A percentile compares a stretch with the other conserved stretches of the same genome.
Evolutionary conservation across 2,113 vertebrate species (phyloP).

Genomic region (Sporophila hypoxantha): DNA sequence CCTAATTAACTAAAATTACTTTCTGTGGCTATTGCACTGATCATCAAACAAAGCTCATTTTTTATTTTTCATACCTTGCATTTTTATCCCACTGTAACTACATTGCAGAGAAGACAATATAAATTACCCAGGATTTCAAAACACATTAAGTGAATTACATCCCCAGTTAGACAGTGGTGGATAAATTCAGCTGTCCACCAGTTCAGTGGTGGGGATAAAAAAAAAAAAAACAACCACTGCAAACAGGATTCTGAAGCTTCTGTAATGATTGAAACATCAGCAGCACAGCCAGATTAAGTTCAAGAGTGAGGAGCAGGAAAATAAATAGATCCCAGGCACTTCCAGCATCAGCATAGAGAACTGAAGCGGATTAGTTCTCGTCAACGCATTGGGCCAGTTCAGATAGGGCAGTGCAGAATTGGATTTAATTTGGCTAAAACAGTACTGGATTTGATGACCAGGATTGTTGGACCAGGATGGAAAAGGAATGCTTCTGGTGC

Average conservation of each 20-base stretch:
- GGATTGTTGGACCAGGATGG: background rate
- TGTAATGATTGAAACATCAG: slow-evolving; percentile 37
- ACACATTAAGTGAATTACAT: slow-evolving; percentile 73
- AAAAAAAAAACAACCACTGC: background rate
- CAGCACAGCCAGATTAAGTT: slow-evolving; percentile 37
- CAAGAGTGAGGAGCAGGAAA: slow-evolving; percentile 31
- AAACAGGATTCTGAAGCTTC: slow-evolving; percentile 25
- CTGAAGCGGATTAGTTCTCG: background rate
- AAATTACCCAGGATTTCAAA: slow-evolving; percentile 63
- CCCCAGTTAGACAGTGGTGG: slow-evolving; percentile 52
- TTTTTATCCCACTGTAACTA: slow-evolving; percentile 10
- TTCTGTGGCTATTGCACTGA: slow-evolving; percentile 17
- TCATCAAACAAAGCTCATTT: background rate
- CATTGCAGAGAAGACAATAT: slow-evolving; percentile 28
- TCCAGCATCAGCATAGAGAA: background rate
- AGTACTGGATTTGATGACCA: background rate
- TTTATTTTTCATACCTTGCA: slow-evolving; percentile 9
- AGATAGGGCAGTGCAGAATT: background rate
- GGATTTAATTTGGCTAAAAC: background rate
- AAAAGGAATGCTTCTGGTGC: background rate
- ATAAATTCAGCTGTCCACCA: slow-evolving; percentile 67
- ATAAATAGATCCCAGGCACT: slow-evolving; percentile 8
- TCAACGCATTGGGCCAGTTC: background rate
- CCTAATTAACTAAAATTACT: slow-evolving; percentile 29
- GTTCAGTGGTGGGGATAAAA: slow-evolving; percentile 1